Percentiles rank a stretch among this genome's conserved stretches.
Evolutionary conservation across 2,113 vertebrate species (phyloP).

Genomic region (Zapus hudsonius): DNA sequence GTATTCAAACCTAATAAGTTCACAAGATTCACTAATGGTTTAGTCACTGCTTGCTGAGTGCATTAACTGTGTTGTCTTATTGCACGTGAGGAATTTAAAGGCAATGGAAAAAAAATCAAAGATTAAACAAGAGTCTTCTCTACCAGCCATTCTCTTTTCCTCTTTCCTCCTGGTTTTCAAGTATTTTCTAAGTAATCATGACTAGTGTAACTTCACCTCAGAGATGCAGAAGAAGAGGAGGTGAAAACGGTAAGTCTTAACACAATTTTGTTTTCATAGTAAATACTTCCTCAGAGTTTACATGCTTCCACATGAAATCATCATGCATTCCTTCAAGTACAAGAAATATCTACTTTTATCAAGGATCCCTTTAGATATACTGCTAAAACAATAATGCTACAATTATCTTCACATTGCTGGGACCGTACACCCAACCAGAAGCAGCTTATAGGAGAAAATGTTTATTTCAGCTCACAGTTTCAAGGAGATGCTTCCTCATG

Average conservation of each 20-base stretch:
- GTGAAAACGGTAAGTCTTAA: neutral
- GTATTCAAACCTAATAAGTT: neutral
- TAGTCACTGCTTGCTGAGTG: neutral
- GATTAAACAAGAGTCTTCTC: neutral
- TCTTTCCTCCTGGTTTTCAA: neutral
- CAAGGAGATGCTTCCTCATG: too few species aligned
- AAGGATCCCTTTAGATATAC: neutral
- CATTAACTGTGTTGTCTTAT: neutral
- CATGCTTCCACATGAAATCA: neutral
- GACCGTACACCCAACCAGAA: too few species aligned
- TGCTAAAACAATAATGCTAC: neutral
- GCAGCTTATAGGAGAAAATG: too few species aligned
- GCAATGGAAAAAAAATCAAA: neutral
- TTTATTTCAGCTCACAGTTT: too few species aligned
- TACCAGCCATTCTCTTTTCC: neutral
- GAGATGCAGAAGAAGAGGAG: neutral
- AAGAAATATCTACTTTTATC: neutral
- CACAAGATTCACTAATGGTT: neutral
- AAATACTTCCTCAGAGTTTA: slow-evolving; percentile 10
- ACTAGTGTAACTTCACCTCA: neutral
- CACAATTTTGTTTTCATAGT: neutral
- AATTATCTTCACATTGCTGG: too few species aligned
- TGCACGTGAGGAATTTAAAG: neutral
- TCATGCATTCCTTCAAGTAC: neutral
- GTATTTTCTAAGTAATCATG: neutral